Percentiles rank a stretch among this genome's conserved stretches.
phyloP scores from a whole-genome alignment of 2,113 vertebrate species.

The Tautogolabrus adspersus region DNA sequence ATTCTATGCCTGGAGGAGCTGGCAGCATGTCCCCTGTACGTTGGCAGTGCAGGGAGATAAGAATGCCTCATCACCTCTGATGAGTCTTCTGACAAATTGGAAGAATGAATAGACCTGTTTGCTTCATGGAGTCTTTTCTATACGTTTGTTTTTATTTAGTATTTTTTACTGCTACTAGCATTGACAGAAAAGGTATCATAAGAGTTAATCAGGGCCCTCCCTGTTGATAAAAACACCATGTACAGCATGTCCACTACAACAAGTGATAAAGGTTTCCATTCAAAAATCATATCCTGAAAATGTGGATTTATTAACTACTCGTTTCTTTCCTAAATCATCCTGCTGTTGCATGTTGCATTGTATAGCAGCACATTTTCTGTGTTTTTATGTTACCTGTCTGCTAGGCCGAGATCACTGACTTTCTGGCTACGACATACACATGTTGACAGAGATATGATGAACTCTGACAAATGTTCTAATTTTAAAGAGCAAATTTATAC shows the following conservation, averaged over 20 bases:
- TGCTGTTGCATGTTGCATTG: constrained; percentile 4
- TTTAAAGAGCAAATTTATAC: constrained; percentile 3
- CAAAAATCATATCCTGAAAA: neutral
- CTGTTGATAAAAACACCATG: neutral
- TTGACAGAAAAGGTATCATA: neutral
- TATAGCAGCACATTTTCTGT: neutral
- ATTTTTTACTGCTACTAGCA: neutral
- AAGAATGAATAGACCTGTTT: neutral
- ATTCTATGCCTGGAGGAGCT: constrained; percentile 5
- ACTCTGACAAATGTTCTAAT: constrained; percentile 2
- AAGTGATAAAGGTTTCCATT: neutral
- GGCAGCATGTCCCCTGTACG: neutral
- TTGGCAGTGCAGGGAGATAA: constrained; percentile 27
- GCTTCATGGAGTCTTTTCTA: neutral
- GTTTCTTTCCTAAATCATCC: neutral
- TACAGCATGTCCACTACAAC: neutral
- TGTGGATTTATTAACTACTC: neutral
- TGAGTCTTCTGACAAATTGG: constrained; percentile 18
- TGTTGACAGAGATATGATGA: neutral
- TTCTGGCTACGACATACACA: constrained; percentile 15
- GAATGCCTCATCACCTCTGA: constrained; percentile 20
- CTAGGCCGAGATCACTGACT: constrained; percentile 9
- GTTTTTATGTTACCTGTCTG: constrained; percentile 7
- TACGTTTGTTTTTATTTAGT: neutral
- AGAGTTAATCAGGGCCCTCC: neutral